phyloP scores from a whole-genome alignment of 2,888 invertebrate genomes.

The Parthenolecanium corni region DNA sequence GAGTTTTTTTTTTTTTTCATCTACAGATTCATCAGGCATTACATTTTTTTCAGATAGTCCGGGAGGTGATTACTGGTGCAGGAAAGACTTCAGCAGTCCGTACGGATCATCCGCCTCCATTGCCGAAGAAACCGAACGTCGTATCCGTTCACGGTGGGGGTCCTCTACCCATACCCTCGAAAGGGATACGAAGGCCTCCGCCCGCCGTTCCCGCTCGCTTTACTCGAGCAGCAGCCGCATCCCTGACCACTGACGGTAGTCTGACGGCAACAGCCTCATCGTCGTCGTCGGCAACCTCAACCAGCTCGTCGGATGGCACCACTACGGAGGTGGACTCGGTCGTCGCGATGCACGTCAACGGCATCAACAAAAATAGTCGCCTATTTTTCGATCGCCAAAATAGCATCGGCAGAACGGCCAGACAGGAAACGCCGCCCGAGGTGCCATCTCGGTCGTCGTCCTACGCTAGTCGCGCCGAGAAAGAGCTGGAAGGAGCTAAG shows the following conservation, averaged over 20 bases:
- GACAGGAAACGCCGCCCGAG: conserved; percentile 2
- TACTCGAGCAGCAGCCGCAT: conserved; percentile 35
- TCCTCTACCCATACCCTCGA: conserved; percentile 32
- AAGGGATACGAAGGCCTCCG: conserved; percentile 32
- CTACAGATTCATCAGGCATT: conserved; percentile 33
- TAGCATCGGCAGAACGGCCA: not conserved
- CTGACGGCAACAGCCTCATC: not conserved
- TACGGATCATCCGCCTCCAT: conserved; percentile 35
- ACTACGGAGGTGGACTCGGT: conserved; percentile 29
- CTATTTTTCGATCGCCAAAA: not conserved
- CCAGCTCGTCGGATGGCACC: conserved; percentile 27
- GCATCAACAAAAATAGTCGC: not conserved
- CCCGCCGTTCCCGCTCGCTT: conserved; percentile 33
- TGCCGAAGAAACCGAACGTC: conserved; percentile 35
- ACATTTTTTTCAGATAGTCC: conserved; percentile 47
- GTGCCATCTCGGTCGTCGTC: conserved; percentile 8
- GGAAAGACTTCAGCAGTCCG: conserved; percentile 33
- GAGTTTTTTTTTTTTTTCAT: not conserved
- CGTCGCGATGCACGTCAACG: conserved; percentile 9
- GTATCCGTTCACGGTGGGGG: conserved; percentile 32
- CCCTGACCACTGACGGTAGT: conserved; percentile 35
- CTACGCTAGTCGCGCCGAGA: not conserved
- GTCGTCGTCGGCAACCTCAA: conserved; percentile 8
- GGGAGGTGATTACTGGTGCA: conserved; percentile 40
- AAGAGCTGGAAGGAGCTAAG: not conserved